phyloP scores from a whole-genome alignment of 2,888 invertebrate species.

The Idaea dimidiata region DNA sequence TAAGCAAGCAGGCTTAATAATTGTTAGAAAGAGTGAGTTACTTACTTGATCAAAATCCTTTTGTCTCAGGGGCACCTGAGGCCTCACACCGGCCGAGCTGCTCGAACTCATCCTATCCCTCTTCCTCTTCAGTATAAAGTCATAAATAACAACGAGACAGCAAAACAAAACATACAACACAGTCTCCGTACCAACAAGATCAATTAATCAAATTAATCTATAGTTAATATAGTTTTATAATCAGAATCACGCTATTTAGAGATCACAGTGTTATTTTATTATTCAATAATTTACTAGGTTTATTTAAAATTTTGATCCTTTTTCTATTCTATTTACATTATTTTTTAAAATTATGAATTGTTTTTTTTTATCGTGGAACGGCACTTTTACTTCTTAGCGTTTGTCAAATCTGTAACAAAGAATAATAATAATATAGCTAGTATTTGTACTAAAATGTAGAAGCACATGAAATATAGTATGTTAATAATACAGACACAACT shows the following conservation, averaged over 20 bases:
- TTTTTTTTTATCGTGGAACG: constrained; percentile 32
- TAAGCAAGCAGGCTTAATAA: too few relatives aligned
- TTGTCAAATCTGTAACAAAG: constrained; percentile 55
- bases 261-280: constrained; percentile 58
- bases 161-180: constrained; percentile 7
- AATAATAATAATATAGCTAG: too few relatives aligned
- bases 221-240: constrained; percentile 43
- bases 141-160: constrained; percentile 32
- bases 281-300: constrained; percentile 15
- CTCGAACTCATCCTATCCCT: constrained; percentile 49
- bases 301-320: constrained; percentile 36
- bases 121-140: constrained; percentile 30
- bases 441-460: neutral
- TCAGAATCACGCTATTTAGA: constrained; percentile 51
- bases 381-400: constrained; percentile 34
- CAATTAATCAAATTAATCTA: constrained; percentile 24
- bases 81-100: constrained; percentile 45
- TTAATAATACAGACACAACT: too few relatives aligned
- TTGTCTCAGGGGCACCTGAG: constrained; percentile 83
- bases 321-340: constrained; percentile 50
- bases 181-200: constrained; percentile 16
- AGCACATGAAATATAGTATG: too few relatives aligned
- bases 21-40: constrained; percentile 8
- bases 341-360: constrained; percentile 32
- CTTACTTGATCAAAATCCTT: constrained; percentile 88